Base-by-base conservation (phyloP, 2,113 vertebrate species). In the Carassius carassius region DNA sequence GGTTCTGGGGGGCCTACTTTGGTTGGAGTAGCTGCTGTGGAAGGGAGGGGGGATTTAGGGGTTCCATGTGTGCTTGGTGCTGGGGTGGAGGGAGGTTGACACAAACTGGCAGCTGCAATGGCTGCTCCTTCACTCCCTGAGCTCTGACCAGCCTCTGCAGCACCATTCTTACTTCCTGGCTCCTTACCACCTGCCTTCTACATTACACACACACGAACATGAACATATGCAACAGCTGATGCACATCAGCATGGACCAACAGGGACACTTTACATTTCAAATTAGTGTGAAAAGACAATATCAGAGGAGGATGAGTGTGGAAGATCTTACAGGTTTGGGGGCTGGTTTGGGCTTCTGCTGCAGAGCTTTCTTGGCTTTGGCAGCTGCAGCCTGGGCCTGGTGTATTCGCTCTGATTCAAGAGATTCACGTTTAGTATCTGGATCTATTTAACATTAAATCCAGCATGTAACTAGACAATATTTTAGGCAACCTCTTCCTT, bases 331-430 rank as follows among this genome's bases (percentile, higher is more conserved):
- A 85, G 95, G 94, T 89, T 99, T 99, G 54, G 97, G 92, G 0
- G 96, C 93, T 35, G 97, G 97, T 92, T 98, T 99, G 0, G 98
- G 97, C 87, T 99, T 99, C 92, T 99, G 98, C 87, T 99, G 98
- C 63, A 98, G 94, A 51, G 98, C 97, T 91, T 99, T 99, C 87
- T 96, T 96, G 83, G 98, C 98, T 91, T 99, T 99, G 29, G 97
- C 98, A 25, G 98, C 98, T 77, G 97, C 98, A 76, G 97, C 98
- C 80, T 99, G 98, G 74, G 97, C 98, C 54, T 99, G 98, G 87
- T 99, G 98, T 80, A 99, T 99, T 85, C 97, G 92, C 92, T 99
- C 98, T 99, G 93, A 19, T 89, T 41, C 70, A 73, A 85, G 19
- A 84, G 62, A 84, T 80, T 16, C 3, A 80, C 8, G 37, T 69